Conservation (phyloP, 64 coral and sea anemone species). For the Pachyseris speciosa region DNA sequence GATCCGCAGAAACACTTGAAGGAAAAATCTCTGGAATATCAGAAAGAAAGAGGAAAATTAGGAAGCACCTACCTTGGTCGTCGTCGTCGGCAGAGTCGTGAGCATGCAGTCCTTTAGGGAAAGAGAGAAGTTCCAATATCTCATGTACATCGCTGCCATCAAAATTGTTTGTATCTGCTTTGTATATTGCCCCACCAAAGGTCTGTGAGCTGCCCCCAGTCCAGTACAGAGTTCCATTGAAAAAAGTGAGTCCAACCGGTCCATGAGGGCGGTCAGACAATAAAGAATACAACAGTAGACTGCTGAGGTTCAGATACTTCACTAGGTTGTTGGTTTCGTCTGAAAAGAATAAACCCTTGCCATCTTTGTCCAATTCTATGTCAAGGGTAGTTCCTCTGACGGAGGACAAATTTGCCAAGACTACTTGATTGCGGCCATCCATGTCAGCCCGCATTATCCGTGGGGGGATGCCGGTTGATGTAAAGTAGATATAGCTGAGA, state of each 20-base stretch:
- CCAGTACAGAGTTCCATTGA: conserved; percentile 32
- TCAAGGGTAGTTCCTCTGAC: conserved; percentile 2
- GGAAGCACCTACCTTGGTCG: neutral
- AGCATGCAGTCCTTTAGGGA: conserved; percentile 3
- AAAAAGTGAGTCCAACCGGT: neutral
- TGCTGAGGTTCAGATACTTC: neutral
- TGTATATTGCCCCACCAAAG: conserved; percentile 3
- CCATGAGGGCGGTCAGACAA: neutral
- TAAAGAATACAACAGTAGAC: neutral
- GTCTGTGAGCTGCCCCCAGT: neutral
- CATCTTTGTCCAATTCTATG: conserved; percentile 3
- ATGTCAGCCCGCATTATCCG: conserved; percentile 19
- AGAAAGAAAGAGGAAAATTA: too few species aligned
- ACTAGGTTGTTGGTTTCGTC: conserved; percentile 1
- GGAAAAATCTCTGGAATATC: too few species aligned
- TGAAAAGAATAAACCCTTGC: neutral
- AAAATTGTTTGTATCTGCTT: neutral
- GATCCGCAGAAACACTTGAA: too few species aligned
- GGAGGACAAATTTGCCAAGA: conserved; percentile 3
- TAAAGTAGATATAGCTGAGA: conserved; percentile 33
- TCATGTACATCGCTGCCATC: neutral
- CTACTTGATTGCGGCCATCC: conserved; percentile 5
- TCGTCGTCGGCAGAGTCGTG: neutral
- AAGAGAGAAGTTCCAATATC: neutral
- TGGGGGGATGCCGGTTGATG: neutral